phyloP scores from a whole-genome alignment of 2,113 vertebrate genomes.

The Sceloporus undulatus region DNA sequence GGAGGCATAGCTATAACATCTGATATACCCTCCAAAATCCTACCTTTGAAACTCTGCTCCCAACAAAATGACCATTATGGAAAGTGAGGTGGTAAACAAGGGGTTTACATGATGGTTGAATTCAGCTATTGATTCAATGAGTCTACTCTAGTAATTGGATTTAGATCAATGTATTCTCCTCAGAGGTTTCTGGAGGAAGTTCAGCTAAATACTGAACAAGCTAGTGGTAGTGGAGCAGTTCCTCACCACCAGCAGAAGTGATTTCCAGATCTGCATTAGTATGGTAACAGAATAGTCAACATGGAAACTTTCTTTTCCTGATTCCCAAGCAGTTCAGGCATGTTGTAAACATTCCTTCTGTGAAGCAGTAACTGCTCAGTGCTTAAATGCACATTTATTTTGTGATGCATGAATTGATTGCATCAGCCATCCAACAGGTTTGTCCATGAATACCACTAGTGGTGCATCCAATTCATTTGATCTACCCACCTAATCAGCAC shows the following conservation, averaged over 20 bases:
- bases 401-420: conserved; percentile 54
- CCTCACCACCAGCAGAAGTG: background rate
- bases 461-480: conserved; percentile 45
- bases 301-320: background rate
- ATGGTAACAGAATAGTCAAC: background rate
- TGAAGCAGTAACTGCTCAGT: background rate
- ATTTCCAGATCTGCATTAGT: background rate
- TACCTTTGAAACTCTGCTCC: too few species aligned
- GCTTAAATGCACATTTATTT: background rate
- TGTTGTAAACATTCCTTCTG: background rate
- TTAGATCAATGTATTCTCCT: background rate
- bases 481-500: conserved; percentile 63
- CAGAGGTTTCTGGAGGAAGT: background rate
- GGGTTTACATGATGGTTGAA: too few species aligned
- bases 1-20: too few species aligned
- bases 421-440: conserved; percentile 52
- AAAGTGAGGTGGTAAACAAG: too few species aligned
- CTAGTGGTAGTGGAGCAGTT: background rate
- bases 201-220: background rate
- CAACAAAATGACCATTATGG: too few species aligned
- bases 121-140: too few species aligned
- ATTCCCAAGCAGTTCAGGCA: background rate
- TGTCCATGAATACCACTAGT: conserved; percentile 35
- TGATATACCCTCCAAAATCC: too few species aligned
- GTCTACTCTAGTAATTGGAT: too few species aligned